Base-by-base conservation (phyloP, 2,888 invertebrate genomes). In the Drosophila macrothrix region DNA sequence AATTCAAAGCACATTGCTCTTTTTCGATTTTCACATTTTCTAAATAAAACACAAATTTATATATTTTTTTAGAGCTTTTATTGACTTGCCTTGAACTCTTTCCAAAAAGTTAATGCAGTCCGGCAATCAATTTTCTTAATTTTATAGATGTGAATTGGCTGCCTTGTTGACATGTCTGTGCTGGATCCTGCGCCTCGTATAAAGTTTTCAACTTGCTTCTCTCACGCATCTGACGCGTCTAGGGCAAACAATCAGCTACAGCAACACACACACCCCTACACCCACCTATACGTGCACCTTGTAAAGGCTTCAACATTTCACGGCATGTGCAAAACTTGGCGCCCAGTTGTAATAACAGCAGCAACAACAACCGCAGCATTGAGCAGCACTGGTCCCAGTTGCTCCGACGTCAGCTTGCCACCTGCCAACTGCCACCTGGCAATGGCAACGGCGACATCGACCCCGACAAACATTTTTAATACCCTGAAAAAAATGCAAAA, bases 121-220 rank as follows among this genome's bases (percentile, higher is more conserved):
- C 60, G 61, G 81, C 78, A 76, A 83, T 83, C 75, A 81, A 81
- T 82, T 83, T 78, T 68, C 62, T 80, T 88, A 90, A 88, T 88
- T 85, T 83, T 67, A 80, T 83, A 62, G 83, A 74, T 72, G 61
- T 68, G 76, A 88, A 85, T 88, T 90, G 81, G 85, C 85, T 72
- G 72, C 58, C 62, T 62, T 56, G 79, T 67, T 82, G 82, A 78
- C 69, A 66, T 52, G 49, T 53, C 52, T 29, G 50, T 28, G 29
- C 9, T 50, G 50, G 29, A 52, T 14, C n/a, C 60, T 25, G 10
- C 22, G 35, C 39, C 29, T 25, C 37, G 14, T 16, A 28, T 41
- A 31, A 41, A 41, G n/a, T 50, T 39, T 41, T 59, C 37, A 37
- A 46, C 49, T 50, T 54, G 56, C 49, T 25, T 4, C 39, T 14